A percentile compares a stretch with the other conserved stretches of the same genome.
Conservation (phyloP, 2,797 vertebrate species). For the Dallia pectoralis region DNA sequence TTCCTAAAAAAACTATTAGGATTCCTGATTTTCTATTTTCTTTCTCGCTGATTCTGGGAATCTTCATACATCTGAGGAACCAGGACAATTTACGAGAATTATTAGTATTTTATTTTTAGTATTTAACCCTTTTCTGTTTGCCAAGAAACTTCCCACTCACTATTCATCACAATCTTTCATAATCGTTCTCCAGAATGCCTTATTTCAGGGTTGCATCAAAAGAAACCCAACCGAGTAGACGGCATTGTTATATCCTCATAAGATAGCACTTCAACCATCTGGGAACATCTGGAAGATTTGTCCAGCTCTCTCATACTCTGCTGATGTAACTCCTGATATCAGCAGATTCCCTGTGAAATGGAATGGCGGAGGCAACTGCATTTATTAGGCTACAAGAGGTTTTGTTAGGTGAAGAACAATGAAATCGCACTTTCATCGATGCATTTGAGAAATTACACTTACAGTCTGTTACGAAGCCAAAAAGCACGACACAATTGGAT, state of each 20-base stretch:
- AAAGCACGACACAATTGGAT: not conserved
- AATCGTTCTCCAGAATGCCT: constrained; percentile 10
- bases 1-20: not conserved
- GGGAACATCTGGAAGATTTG: not conserved
- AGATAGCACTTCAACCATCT: not conserved
- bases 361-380: not conserved
- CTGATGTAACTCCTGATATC: not conserved
- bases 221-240: not conserved
- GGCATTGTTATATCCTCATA: not conserved
- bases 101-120: not conserved
- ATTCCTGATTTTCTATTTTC: too few relatives aligned
- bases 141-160: not conserved
- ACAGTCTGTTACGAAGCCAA: not conserved
- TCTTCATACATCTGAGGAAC: too few relatives aligned
- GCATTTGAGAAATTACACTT: not conserved
- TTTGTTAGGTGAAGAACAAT: not conserved
- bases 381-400: not conserved
- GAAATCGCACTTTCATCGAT: not conserved
- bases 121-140: not conserved
- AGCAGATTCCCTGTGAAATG: not conserved
- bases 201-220: constrained; percentile 21
- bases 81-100: too few relatives aligned
- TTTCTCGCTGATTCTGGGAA: too few relatives aligned
- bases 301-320: not conserved
- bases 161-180: not conserved